Evolutionary conservation across 1,140 invertebrate species (phyloP).

Genomic region (Odontomachus brunneus): DNA sequence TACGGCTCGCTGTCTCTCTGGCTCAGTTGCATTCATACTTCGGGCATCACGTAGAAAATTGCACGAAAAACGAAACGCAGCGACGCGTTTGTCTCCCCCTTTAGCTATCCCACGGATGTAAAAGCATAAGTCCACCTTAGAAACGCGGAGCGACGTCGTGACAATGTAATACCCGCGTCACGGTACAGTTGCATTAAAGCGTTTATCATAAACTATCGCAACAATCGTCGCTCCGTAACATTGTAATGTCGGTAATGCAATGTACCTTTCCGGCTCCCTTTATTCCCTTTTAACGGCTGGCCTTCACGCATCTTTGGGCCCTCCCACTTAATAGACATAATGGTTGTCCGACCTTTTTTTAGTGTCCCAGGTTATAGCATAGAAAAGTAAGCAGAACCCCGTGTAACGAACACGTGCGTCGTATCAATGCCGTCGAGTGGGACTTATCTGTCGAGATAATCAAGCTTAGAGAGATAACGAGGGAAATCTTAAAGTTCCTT

Average conservation of each 20-base stretch:
- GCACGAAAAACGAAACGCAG: background rate
- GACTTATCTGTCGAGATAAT: constrained; percentile 13
- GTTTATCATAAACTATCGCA: constrained; percentile 48
- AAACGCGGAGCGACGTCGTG: constrained; percentile 50
- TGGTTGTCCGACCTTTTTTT: constrained; percentile 1
- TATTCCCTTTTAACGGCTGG: background rate
- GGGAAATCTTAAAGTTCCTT: background rate
- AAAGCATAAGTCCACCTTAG: constrained; percentile 43
- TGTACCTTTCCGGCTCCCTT: constrained; percentile 42
- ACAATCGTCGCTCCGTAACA: constrained; percentile 57
- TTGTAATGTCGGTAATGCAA: constrained; percentile 40
- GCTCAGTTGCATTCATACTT: background rate
- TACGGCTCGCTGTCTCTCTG: background rate
- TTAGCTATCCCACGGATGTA: constrained; percentile 44
- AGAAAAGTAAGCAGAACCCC: constrained; percentile 19
- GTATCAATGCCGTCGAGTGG: background rate
- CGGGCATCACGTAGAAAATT: background rate
- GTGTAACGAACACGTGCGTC: background rate
- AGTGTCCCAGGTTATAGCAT: background rate
- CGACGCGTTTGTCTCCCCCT: background rate
- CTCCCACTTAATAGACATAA: constrained; percentile 18
- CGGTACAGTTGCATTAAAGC: constrained; percentile 56
- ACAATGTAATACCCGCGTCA: constrained; percentile 62
- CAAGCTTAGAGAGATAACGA: background rate
- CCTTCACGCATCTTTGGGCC: background rate